A percentile compares a stretch with the other conserved stretches of the same genome.
Conservation (phyloP, 2,888 invertebrate genomes). For the Micoletzkya japonica region DNA sequence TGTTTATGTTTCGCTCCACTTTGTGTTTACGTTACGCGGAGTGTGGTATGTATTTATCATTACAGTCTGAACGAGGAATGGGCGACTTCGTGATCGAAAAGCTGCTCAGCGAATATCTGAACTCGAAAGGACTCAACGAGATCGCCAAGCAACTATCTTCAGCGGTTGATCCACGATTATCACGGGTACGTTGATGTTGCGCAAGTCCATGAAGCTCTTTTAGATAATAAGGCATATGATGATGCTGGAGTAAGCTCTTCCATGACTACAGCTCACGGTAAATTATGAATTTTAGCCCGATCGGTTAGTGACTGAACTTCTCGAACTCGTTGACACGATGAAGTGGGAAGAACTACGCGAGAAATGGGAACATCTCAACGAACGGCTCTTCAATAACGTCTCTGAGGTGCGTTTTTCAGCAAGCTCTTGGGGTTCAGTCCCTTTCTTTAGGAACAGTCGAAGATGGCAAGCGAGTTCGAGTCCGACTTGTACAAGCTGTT, state of each 20-base stretch:
- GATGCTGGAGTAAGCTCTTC: too few species aligned
- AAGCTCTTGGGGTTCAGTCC: neutral
- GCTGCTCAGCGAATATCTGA: slow-evolving; percentile 17
- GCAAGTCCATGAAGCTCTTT: neutral
- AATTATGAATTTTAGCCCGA: slow-evolving; percentile 41
- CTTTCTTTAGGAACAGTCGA: slow-evolving; percentile 38
- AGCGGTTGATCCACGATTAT: slow-evolving; percentile 3
- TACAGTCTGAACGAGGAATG: neutral
- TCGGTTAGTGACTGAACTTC: slow-evolving; percentile 50
- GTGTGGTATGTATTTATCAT: too few species aligned
- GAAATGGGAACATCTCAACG: slow-evolving; percentile 52
- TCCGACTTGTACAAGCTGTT: slow-evolving; percentile 85
- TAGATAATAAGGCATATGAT: neutral
- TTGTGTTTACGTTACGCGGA: too few species aligned
- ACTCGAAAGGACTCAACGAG: slow-evolving; percentile 20
- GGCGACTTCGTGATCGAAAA: slow-evolving; percentile 13
- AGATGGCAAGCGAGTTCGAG: slow-evolving; percentile 73
- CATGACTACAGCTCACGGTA: too few species aligned
- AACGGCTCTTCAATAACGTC: slow-evolving; percentile 46
- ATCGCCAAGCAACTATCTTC: neutral
- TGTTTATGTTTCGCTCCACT: too few species aligned
- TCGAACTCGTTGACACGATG: slow-evolving; percentile 46
- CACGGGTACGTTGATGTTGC: neutral
- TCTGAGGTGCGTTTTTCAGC: slow-evolving; percentile 38
- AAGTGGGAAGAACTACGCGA: slow-evolving; percentile 44